Base-by-base conservation (phyloP, 1,140 invertebrate genomes). In the Trachymyrmex cornetzi region DNA sequence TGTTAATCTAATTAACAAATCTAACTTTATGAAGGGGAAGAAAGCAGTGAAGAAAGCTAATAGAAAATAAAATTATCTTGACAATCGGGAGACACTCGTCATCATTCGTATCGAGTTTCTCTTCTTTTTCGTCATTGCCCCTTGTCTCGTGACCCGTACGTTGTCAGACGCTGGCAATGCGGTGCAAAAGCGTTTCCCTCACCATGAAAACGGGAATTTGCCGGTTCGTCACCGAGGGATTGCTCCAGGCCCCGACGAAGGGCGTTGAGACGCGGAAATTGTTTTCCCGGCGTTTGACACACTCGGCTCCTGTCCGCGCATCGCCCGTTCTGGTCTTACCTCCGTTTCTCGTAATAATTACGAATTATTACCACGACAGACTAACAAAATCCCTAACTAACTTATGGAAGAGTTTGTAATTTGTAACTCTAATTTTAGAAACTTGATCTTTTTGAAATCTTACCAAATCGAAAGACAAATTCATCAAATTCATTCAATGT, bases 71-170 rank as follows among this genome's bases (percentile, higher is more conserved):
- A 5, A 11, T 22, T 9, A n/a, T 75, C 59, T 80, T 91, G 79
- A 66, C 27, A 50, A 61, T 44, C 24, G 5, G 34, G 38, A 22
- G 50, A 53, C 61, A 69, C 82, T 75, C n/a, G 75, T 71, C 24
- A 16, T 22, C 44, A n/a, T 24, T 30, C 64, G 88, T 66, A 92
- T 92, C 77, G 79, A 90, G 87, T 92, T 92, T 93, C 92, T 91
- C 87, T 88, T 88, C 71, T 90, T 88, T 72, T 75, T 57, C 34
- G 24, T 27, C 22, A 27, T 44, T 30, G 57, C 16, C 30, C 19
- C 16, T 74, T 90, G 84, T 90, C 90, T 88, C 88, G 87, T 66
- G 82, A 67, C 72, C 69, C 3, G 63, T 86, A 90, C 80, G 80
- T 87, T 91, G 85, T 59, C 84, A 61, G 82, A 77, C 74, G 64